Evolutionary conservation across 2,797 vertebrate species (phyloP), one percentile per base, ranked within the genome.

Genomic region (Staurois parvus): DNA sequence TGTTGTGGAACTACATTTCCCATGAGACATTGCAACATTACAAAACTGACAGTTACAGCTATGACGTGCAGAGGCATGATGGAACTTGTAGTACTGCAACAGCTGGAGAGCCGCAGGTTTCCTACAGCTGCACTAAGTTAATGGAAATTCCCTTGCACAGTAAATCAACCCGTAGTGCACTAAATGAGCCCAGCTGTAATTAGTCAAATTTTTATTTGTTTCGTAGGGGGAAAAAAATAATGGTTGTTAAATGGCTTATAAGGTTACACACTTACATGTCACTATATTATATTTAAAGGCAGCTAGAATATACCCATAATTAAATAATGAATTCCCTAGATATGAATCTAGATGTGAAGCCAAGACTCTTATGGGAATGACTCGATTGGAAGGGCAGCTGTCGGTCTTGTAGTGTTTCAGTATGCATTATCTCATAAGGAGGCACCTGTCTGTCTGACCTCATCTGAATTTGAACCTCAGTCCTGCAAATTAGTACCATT

Each of bases 381-480:
- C 77, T 80, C 52, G 29, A 80, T 85, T 72, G 67, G 70, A 74
- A 19, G 77, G 72, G 45, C 84, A 85, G 77, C 84, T 85, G 84
- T 75, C 73, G 34, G 69, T 32, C 84, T 85, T 85, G 76, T 79
- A 68, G 69, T 66, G 76, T 85, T 85, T 80, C 77, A 85, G 56
- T 69, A 45, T 74, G 70, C 77, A 79, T 85, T 80, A 80, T 80
- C 76, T 85, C 77, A 85, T 85, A 80, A 79, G 77, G 59, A 85
- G 84, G 64, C 84, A 85, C 69, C 84, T 85, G 84, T 85, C 74
- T 77, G n/a, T 74, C 76, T 72, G 75, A 85, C 77, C 56, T 80
- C 70, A 80, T 80, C 76, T 72, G 34, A 74, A 80, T 74, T 52
- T 62, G 74, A 85, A 80, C 32, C 72, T 75, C 72, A 48, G 79